phyloP scores from a whole-genome alignment of 2,888 invertebrate genomes.

The Pharmacophagus antenor region DNA sequence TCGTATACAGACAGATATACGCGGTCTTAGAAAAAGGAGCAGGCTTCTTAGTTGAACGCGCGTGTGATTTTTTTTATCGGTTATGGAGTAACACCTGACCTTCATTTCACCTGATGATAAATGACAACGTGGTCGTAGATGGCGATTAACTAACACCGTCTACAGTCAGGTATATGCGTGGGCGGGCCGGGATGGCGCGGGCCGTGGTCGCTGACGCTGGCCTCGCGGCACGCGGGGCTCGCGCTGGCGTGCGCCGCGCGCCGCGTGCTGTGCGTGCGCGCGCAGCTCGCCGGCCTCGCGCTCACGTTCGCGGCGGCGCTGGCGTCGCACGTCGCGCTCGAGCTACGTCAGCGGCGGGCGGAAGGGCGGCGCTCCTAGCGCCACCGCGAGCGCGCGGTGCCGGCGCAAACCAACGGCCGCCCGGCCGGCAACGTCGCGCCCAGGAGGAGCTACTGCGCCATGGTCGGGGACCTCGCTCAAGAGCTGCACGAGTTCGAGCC shows the following conservation, averaged over 20 bases:
- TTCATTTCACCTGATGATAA: no score
- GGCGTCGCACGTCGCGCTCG: slow-evolving; percentile 60
- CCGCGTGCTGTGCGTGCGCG: slow-evolving; percentile 80
- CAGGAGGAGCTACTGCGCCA: not conserved
- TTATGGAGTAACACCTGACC: no score
- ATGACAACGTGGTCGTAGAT: no score
- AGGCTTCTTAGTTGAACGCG: no score
- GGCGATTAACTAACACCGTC: not conserved
- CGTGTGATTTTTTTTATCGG: no score
- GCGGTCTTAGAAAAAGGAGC: no score
- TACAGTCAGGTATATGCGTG: slow-evolving; percentile 61
- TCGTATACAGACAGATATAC: no score
- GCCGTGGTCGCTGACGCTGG: slow-evolving; percentile 76
- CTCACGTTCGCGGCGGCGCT: slow-evolving; percentile 65
- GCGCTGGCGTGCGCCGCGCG: slow-evolving; percentile 84
- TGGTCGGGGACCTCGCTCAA: not conserved
- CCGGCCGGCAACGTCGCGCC: not conserved
- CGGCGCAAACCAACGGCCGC: not conserved
- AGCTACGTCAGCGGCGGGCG: slow-evolving; percentile 48
- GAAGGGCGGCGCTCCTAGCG: slow-evolving; percentile 65
- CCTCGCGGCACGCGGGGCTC: slow-evolving; percentile 76
- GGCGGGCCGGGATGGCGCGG: slow-evolving; percentile 80
- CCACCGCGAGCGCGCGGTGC: slow-evolving; percentile 49
- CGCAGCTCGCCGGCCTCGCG: slow-evolving; percentile 68
- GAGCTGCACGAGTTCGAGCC: slow-evolving; percentile 4